Base-by-base conservation (phyloP, 1,140 invertebrate genomes). In the Drosophila mayri region DNA sequence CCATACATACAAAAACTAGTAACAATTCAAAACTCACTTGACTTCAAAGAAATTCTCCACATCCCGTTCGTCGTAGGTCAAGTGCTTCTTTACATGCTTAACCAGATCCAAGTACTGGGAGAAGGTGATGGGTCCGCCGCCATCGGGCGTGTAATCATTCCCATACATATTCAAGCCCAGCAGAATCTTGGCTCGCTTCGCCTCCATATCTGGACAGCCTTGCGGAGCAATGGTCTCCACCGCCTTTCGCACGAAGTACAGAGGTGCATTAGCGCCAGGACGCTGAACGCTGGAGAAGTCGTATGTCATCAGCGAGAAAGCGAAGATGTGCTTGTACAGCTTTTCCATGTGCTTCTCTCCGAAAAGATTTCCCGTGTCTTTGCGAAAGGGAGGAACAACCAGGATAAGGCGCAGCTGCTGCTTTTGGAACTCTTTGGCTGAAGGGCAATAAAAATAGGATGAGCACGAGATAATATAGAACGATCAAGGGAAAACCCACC, bases 131-230 rank as follows among this genome's bases (percentile, higher is more conserved):
- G 97, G 95, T 8, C 95, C 95, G 35, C 96, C 96, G 20, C 96
- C 96, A 76, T 95, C 95, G 2, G 95, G 94, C 1, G 95, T 96
- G 86, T 97, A 98, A 81, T 97, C 96, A 92, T 98, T 96, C 9
- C 98, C 98, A 94, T 99, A 99, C 93, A 99, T 98, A 93, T 99
- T 99, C 3, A 99, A 90, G 8, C 98, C 98, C 63, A 98, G 91
- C 35, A 99, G 93, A 57, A 99, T 97, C 94, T 99, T 97, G 8
- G 93, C 85, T 57, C 97, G 93, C 76, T 95, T 95, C 20, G 93
- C 93, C 64, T 94, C 93, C n/a, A 93, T 76, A 40, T 93, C 92
- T 49, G 93, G 92, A 10, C 93, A 93, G 46, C 95, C 94, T 64
- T 94, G 93, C 8, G 96, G 95, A 22, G 95, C 94, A 68, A 99